Evolutionary conservation across 2,888 invertebrate species (phyloP), one percentile per base, ranked within the genome.

Genomic region (Drosophila testacea): DNA sequence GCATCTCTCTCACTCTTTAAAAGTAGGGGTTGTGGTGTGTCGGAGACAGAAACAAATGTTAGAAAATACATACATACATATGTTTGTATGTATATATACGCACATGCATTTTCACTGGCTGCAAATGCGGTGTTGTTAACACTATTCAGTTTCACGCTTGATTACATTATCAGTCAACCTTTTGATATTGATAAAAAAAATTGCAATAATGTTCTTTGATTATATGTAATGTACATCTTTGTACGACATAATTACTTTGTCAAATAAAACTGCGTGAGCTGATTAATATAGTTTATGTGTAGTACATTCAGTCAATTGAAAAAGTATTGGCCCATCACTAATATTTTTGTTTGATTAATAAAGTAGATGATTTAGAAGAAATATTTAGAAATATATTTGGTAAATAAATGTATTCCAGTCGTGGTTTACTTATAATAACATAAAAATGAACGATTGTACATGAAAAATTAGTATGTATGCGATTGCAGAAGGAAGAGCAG

Each of bases 1-100:
- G 77, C 34, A 65, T 28, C 75, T 76, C 66, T 77, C 50, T 38
- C 27, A 16, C 34, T 38, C 51, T 36, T 22, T 22, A 13, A 48
- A 76, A 56, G 63, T 65, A 61, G 76, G 79, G 76, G 76, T 75
- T 69, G 79, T 55, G n/a, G n/a, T 66, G 27, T 60, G 69, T 74
- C 64, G 59, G 65, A 74, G 76, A 59, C 69, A 57, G 6, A 55
- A 69, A 38, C 41, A 32, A 65, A 22, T 22, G 22, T 22, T 22
- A 22, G 22, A 22, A 22, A 22, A 22, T 3, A 22, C 22, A 22
- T 38, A 63, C 42, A 44, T 38, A 44, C 30, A 52, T 39, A 38
- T 54, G 30, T 30, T 16, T n/a, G 30, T 30, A 30, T n/a, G 38
- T 44, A 30, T 22, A 32, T 39, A 46, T 13, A 65, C 39, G 22